Evolutionary conservation across 1,140 invertebrate genomes (phyloP).

Genomic region (Bombyx mandarina): DNA sequence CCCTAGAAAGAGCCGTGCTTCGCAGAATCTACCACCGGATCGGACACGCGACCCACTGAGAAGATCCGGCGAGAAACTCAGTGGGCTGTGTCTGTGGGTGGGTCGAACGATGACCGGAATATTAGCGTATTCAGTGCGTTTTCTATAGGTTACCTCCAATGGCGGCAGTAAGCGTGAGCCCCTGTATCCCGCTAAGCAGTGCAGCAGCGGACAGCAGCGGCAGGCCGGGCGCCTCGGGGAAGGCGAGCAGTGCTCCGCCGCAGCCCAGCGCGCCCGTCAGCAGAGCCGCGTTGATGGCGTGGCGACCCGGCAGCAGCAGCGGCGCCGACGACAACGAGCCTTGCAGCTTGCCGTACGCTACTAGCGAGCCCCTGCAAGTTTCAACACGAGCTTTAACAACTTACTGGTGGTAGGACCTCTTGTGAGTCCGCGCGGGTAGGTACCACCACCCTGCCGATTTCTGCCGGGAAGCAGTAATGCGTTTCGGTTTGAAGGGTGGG

Average conservation of each 20-base stretch:
- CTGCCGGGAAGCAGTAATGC: too few relatives aligned
- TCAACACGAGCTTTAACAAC: neutral
- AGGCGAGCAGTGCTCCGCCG: slow-evolving; percentile 79
- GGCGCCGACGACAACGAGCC: slow-evolving; percentile 85
- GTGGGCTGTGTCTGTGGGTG: too few relatives aligned
- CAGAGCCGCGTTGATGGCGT: slow-evolving; percentile 81
- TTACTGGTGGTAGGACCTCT: too few relatives aligned
- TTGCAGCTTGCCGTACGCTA: slow-evolving; percentile 94
- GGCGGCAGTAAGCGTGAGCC: slow-evolving; percentile 88
- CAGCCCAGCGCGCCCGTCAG: slow-evolving; percentile 79
- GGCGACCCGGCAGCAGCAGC: slow-evolving; percentile 85
- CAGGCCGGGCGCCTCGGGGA: slow-evolving; percentile 75
- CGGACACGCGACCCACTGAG: too few relatives aligned
- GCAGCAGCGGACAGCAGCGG: slow-evolving; percentile 82
- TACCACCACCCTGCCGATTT: too few relatives aligned
- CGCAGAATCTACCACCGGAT: too few relatives aligned
- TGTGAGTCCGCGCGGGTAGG: too few relatives aligned
- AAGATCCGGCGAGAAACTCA: too few relatives aligned
- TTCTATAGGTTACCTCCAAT: slow-evolving; percentile 79
- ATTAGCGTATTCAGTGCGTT: too few relatives aligned
- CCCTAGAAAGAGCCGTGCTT: too few relatives aligned
- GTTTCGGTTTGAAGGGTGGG: too few relatives aligned
- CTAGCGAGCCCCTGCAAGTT: slow-evolving; percentile 81
- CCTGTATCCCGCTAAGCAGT: slow-evolving; percentile 80
- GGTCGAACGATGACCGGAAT: too few relatives aligned